Conservation (phyloP, 2,797 vertebrate genomes). For the Nasua narica region DNA sequence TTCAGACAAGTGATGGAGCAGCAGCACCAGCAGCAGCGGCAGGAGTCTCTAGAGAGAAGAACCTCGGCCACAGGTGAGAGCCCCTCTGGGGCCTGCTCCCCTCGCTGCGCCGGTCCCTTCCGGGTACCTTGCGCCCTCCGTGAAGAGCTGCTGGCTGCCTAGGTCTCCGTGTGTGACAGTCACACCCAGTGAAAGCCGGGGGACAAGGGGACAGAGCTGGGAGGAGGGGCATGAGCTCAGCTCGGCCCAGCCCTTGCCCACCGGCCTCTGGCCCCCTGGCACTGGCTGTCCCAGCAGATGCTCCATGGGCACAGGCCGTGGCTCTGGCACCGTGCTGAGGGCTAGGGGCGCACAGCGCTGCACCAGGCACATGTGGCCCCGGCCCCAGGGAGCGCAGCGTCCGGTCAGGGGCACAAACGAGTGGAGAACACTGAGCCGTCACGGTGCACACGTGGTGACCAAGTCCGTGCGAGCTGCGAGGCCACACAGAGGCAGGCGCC, state of each 20-base stretch:
- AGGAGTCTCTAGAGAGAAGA: slow-evolving; percentile 95
- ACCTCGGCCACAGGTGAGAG: slow-evolving; percentile 93
- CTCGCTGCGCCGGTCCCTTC: fast-evolving
- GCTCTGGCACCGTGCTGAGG: not conserved
- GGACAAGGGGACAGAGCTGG: too few species aligned
- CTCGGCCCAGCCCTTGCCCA: not conserved
- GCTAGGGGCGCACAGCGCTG: not conserved
- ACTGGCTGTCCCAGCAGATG: not conserved
- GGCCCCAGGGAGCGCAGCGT: not conserved
- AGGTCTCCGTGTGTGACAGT: fast-evolving
- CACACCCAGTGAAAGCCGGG: fast-evolving
- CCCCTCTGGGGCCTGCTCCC: fast-evolving
- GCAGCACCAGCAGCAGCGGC: slow-evolving; percentile 90
- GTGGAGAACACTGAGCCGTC: not conserved
- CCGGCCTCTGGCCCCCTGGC: not conserved
- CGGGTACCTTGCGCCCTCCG: fast-evolving
- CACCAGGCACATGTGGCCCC: not conserved
- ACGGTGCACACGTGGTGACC: fast-evolving
- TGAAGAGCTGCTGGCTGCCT: fast-evolving
- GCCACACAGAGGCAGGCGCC: not conserved
- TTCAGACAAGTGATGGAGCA: slow-evolving; percentile 96
- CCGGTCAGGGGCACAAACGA: not conserved
- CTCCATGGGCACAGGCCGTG: not conserved
- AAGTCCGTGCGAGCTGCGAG: too few species aligned
- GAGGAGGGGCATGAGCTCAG: not conserved